Base-by-base conservation (phyloP, 2,797 vertebrate genomes). In the Peromyscus attwateri region DNA sequence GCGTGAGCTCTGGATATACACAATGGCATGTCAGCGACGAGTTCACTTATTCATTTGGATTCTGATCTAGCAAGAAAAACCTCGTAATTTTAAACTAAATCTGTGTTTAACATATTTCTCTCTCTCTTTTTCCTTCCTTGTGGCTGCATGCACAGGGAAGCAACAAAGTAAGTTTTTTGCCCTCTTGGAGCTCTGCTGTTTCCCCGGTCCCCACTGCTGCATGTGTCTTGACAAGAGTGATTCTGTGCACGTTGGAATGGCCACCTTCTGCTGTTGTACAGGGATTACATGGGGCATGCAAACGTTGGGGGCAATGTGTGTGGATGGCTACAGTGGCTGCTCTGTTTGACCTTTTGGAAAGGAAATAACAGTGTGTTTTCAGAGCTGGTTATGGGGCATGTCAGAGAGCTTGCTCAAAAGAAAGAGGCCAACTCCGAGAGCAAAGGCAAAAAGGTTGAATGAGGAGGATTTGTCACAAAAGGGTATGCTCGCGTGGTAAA, bases 91-190 rank as follows among this genome's bases (percentile, higher is more conserved):
- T 88, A 90, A 98, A 97, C 96, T 92, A 94, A 96, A 97, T 96
- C 62, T 96, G 95, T 92, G 80, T 92, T 98, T 99, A 98, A 98
- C 95, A 9, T 97, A 93, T 97, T 91, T 97, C 77, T 71, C 40
- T 85, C 97, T 70, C 25, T 97, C 14, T 70, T 3, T 79, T 97
- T 98, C 97, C 93, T 96, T 97, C 82, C 95, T 96, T 98, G 95
- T 97, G 97, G 98, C 98, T 87, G 93, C 95, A 71, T 83, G 64
- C 96, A 98, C 98, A 98, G 98, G 98, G 98, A 91, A 99, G 92
- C 98, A 98, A 94, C 98, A 99, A 97, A 98, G 98, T 99, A 99
- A 99, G 98, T 99, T 88, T 68, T 98, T 79, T 97, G 95, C 96
- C 84, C 73, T 94, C 14, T 73, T 79, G 95, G 52, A 75, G 62